These are phyloP conservation scores for Scomber japonicus DNA, from an alignment of 2,113 vertebrate genomes.

Conservation along the genomic window DNA sequence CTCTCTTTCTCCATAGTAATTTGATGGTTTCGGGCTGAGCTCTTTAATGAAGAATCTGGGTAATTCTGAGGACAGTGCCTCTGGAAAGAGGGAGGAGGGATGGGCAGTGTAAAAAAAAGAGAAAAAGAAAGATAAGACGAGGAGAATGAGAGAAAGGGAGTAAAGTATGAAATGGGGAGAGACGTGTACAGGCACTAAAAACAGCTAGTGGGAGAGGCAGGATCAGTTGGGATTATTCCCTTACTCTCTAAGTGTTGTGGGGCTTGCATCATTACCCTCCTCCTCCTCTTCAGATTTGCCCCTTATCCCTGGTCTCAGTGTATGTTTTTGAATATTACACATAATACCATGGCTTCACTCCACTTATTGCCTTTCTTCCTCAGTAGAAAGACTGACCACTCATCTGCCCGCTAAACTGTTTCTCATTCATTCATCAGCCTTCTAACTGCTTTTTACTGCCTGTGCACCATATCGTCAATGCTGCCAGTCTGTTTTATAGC, in stretches of 20 bases:
- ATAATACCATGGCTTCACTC: not conserved
- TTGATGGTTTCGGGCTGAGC: constrained; percentile 72
- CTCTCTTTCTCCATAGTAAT: constrained; percentile 61
- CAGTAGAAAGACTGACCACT: constrained; percentile 46
- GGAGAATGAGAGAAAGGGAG: constrained; percentile 31
- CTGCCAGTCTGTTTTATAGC: constrained; percentile 35
- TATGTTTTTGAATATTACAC: not conserved
- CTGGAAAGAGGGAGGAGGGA: constrained; percentile 43
- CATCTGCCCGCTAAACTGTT: constrained; percentile 40
- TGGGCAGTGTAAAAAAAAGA: constrained; percentile 45
- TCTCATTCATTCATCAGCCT: constrained; percentile 53
- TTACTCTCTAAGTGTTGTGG: not conserved
- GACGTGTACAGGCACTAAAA: constrained; percentile 41
- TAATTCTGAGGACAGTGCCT: constrained; percentile 75
- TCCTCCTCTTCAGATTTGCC: not conserved
- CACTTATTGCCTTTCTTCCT: constrained; percentile 20
- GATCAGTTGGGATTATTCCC: constrained; percentile 36
- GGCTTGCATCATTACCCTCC: not conserved
- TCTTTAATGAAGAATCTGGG: constrained; percentile 77
- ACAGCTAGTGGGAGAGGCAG: constrained; percentile 29
- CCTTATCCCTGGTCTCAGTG: not conserved
- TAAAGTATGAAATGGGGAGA: constrained; percentile 46
- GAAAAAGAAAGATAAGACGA: constrained; percentile 28
- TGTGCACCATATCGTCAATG: constrained; percentile 27
- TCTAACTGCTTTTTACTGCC: constrained; percentile 60